Evolutionary conservation across 1,140 invertebrate species (phyloP), one percentile per base, ranked within the genome.

Genomic region (Solen grandis): DNA sequence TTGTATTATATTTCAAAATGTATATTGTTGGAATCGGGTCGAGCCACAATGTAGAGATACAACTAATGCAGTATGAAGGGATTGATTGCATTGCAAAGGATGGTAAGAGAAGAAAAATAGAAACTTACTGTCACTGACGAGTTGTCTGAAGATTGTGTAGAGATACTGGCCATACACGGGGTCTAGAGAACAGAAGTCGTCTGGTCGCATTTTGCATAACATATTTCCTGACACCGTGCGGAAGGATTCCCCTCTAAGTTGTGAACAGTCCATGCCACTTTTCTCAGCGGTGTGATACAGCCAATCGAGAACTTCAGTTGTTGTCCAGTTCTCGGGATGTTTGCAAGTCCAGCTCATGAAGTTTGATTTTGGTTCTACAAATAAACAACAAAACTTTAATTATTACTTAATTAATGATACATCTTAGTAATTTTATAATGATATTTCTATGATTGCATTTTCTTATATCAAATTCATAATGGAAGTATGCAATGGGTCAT

Each of bases 241-340:
- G 75, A 87, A 87, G 8, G 73, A 35, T 62, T 87, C 86, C 1
- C 76, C 84, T 13, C 72, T 22, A 5, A 85, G 75, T 35, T 69
- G 46, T 5, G 57, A 68, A 38, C 72, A 75, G 60, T 85, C 70
- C 4, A 72, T 50, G 36, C 60, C 69, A 38, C 77, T 60, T 65
- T 70, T 50, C 27, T 74, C 65, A 0, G 73, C 75, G 38, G 84
- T 57, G 60, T 74, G 81, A 69, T 86, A 85, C 16, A 87, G 46
- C 82, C 84, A 87, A 55, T 81, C 82, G 5, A 84, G 74, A 8
- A 87, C 83, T 36, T 87, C 82, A 8, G 55, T 50, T 16, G 78
- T 22, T 22, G 27, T 69, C 86, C 86, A 87, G 31, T 55, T 62
- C 63, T 87, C 72, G 8, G 86, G 86, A 73, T 86, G 79, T 52